Evolutionary conservation across 2,113 vertebrate genomes (phyloP), one percentile per base, ranked within the genome.

Genomic region (Triplophysa tibetana): DNA sequence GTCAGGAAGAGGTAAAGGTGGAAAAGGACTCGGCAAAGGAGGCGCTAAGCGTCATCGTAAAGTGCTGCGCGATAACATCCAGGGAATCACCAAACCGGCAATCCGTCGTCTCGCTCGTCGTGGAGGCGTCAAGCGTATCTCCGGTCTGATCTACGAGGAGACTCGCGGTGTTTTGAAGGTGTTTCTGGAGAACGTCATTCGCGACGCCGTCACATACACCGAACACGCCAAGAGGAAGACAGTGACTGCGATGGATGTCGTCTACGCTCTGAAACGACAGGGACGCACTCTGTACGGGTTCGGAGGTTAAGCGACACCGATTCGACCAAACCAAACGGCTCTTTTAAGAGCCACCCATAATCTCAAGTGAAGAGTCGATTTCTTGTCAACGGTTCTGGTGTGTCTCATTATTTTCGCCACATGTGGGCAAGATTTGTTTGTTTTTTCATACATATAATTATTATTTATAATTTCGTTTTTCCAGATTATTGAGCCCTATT

Each of bases 221-320:
- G 93, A 93, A 76, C 93, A 92, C 79, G 91, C 92, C 33, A 93
- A 93, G 81, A 86, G 90, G 10, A 93, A 93, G 86, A 93, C 92
- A 0, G 92, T 94, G 0, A 93, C 92, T 0, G 93, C 92, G 1
- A 92, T 92, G 92, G 90, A 92, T 8, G 88, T 92, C 50, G 91
- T 92, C 0, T 91, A 93, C 0, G 90, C 91, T 0, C 88, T 91
- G 1, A 92, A 91, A 33, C 87, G 92, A 19, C 92, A 67, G 38
- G 65, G 65, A 11, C 65, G 65, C 19, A 67, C 65, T 8, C n/a
- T 45, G 12, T 67, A 67, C 10, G 41, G 38, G 1, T 45, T 43
- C 5, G 38, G 38, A 43, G 41, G 41, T 21, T 67, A 29, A 63
- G 11, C 43, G 21, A 2, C 21, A 29, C 0, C n/a, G 0, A 33